These are phyloP conservation scores for Rutilus rutilus DNA, from an alignment of 2,113 vertebrate genomes.

Conservation along the genomic window DNA sequence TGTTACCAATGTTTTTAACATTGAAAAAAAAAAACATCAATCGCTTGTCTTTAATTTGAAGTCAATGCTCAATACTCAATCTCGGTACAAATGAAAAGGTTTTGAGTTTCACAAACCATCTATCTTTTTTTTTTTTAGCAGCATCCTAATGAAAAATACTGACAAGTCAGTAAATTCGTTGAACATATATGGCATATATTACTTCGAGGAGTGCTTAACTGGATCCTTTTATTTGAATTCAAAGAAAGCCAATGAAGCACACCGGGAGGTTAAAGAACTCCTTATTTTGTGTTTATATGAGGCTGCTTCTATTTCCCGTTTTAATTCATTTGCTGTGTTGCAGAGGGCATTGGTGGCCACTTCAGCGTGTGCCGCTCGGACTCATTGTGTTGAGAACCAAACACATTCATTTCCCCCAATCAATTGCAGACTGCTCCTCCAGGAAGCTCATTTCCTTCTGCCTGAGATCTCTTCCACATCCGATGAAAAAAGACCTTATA, in stretches of 20 bases:
- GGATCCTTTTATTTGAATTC: background rate
- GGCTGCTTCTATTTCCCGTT: conserved; percentile 68
- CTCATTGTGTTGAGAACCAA: conserved; percentile 61
- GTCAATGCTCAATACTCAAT: background rate
- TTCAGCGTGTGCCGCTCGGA: conserved; percentile 67
- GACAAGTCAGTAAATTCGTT: background rate
- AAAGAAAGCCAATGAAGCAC: background rate
- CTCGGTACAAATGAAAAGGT: background rate
- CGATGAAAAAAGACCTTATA: conserved; percentile 46
- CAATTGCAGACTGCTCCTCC: conserved; percentile 57
- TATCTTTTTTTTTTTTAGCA: background rate
- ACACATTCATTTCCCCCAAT: conserved; percentile 63
- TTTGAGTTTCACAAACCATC: background rate
- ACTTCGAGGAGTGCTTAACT: background rate
- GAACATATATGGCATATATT: background rate
- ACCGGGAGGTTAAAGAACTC: background rate
- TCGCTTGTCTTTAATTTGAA: background rate
- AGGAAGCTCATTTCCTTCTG: conserved; percentile 63
- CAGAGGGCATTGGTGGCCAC: conserved; percentile 61
- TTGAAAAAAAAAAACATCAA: too few relatives aligned
- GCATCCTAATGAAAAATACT: background rate
- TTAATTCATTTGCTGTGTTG: conserved; percentile 66
- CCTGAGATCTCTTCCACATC: conserved; percentile 49
- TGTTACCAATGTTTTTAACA: too few relatives aligned
- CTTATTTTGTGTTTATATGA: conserved; percentile 70